Evolutionary conservation across 1,140 invertebrate genomes (phyloP).

Genomic region (Planococcus citri): DNA sequence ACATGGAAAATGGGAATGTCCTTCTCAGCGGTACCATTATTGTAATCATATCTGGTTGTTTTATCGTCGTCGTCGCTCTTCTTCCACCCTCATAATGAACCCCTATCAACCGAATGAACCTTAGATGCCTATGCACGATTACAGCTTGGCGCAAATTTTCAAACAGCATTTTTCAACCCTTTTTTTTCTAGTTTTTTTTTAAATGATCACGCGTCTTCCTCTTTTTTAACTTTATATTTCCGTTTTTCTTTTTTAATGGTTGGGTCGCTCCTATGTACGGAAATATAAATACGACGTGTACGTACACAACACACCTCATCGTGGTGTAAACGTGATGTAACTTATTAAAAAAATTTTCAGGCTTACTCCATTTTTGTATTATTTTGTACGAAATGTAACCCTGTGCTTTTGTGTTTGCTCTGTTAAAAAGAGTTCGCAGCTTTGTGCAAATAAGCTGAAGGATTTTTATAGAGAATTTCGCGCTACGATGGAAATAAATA

Average conservation of each 20-base stretch:
- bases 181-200: neutral
- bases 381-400: no score
- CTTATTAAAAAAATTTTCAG: no score
- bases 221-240: constrained; percentile 4
- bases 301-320: no score
- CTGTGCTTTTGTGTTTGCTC: no score
- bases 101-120: constrained; percentile 1
- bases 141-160: constrained; percentile 1
- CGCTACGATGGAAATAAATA: no score
- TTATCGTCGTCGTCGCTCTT: neutral
- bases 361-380: no score
- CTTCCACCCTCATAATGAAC: constrained; percentile 2
- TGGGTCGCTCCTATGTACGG: neutral
- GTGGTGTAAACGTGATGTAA: no score
- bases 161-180: neutral
- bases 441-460: no score
- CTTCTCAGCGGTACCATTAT: constrained; percentile 6
- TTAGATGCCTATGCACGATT: constrained; percentile 7
- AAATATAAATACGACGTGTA: no score
- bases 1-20: neutral
- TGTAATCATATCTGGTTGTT: neutral
- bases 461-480: no score
- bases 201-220: constrained; percentile 1
- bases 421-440: no score
- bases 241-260: neutral